Conservation (phyloP, 1,140 invertebrate genomes). For the Drosophila nebulosa region DNA sequence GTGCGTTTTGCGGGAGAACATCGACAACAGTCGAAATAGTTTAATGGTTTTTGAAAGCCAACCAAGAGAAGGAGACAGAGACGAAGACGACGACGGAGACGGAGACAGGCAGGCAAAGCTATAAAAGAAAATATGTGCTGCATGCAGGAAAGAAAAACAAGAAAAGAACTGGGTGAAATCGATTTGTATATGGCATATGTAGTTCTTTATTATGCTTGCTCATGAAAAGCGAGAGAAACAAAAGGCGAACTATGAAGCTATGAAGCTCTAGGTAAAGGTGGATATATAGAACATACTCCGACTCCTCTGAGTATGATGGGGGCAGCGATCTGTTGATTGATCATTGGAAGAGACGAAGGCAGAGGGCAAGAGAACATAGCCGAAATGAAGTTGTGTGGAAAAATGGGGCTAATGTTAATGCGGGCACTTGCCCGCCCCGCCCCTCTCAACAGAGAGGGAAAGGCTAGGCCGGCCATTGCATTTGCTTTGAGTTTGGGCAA, state of each 20-base stretch:
- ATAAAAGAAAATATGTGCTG: conserved; percentile 67
- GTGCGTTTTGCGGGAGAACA: conserved; percentile 30
- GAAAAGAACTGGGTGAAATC: conserved; percentile 64
- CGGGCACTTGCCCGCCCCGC: background rate
- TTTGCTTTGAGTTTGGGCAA: no score
- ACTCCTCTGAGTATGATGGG: background rate
- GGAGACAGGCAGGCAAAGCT: conserved; percentile 26
- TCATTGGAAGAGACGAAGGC: conserved; percentile 3
- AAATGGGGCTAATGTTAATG: background rate
- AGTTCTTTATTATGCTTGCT: conserved; percentile 51
- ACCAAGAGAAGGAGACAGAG: conserved; percentile 2
- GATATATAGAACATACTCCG: background rate
- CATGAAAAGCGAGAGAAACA: conserved; percentile 14
- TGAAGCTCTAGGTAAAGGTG: background rate
- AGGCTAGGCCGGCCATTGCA: background rate
- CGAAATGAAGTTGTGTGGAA: background rate
- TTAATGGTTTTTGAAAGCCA: conserved; percentile 50
- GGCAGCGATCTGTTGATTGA: conserved; percentile 24
- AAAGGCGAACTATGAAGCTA: background rate
- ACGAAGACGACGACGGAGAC: background rate
- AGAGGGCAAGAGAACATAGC: background rate
- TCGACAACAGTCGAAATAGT: conserved; percentile 45
- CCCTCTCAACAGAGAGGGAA: background rate
- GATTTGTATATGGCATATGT: conserved; percentile 61
- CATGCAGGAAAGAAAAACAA: conserved; percentile 38